Percentiles rank a stretch among this genome's conserved stretches.
Conservation (phyloP, 2,888 invertebrate genomes). For the Theretra japonica region DNA sequence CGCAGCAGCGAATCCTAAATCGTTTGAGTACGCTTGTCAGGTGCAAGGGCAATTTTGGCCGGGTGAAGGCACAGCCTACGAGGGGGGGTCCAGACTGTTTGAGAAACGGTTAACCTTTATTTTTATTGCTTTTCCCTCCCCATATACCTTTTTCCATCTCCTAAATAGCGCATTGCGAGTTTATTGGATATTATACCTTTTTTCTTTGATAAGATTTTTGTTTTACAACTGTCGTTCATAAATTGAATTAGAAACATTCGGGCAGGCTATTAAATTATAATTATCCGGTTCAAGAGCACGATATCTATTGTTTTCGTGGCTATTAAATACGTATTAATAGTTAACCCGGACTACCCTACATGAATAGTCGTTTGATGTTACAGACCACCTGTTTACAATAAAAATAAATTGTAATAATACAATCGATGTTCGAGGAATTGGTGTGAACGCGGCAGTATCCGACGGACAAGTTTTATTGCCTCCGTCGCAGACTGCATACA, state of each 20-base stretch:
- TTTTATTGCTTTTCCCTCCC: constrained; percentile 50
- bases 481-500: constrained; percentile 46
- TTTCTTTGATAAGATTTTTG: constrained; percentile 37
- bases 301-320: neutral
- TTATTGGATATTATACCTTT: constrained; percentile 46
- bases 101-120: constrained; percentile 66
- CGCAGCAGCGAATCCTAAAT: constrained; percentile 43
- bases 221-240: constrained; percentile 27
- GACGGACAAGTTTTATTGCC: constrained; percentile 43
- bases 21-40: constrained; percentile 62
- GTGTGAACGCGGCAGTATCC: constrained; percentile 41
- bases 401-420: constrained; percentile 20
- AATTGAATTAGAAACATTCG: neutral
- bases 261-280: neutral
- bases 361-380: neutral
- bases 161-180: constrained; percentile 51
- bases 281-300: neutral
- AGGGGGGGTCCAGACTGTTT: constrained; percentile 58
- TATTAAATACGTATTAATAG: neutral
- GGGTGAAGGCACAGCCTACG: constrained; percentile 48
- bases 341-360: neutral
- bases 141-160: constrained; percentile 47
- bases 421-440: constrained; percentile 38
- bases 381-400: constrained; percentile 26
- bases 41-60: constrained; percentile 68